A percentile compares a stretch with the other conserved stretches of the same genome.
Evolutionary conservation across 2,797 vertebrate genomes (phyloP).

Genomic region (Rhinoraja longicauda): DNA sequence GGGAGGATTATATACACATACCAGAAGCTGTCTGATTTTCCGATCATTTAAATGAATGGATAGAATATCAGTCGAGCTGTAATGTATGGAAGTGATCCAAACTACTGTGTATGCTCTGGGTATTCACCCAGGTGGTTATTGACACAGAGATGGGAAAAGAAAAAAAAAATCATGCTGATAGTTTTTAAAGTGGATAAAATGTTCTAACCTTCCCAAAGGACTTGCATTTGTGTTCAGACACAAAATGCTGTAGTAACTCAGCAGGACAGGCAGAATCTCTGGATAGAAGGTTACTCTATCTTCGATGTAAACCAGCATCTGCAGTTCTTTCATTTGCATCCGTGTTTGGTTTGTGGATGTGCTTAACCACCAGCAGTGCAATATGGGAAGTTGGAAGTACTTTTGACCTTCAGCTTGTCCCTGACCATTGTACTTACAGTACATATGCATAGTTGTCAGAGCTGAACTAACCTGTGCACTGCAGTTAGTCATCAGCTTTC

Average conservation of each 20-base stretch:
- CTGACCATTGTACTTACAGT: no score
- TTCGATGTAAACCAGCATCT: no score
- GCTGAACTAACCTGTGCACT: no score
- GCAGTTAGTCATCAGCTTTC: no score
- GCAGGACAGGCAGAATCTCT: no score
- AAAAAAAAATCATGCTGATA: not conserved
- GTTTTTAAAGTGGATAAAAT: not conserved
- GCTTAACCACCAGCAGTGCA: not conserved
- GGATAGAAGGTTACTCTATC: no score
- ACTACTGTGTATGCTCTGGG: not conserved
- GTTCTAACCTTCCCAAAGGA: not conserved
- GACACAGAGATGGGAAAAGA: not conserved
- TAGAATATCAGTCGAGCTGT: not conserved
- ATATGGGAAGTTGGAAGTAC: no score
- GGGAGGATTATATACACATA: not conserved
- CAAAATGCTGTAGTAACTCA: no score
- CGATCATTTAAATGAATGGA: not conserved
- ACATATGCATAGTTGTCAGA: no score
- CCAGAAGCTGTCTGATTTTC: not conserved
- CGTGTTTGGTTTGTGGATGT: not conserved
- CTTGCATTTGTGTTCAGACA: not conserved
- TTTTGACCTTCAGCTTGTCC: no score
- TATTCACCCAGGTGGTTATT: not conserved
- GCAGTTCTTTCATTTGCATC: not conserved
- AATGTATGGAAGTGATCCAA: not conserved